Percentiles rank a stretch among this genome's conserved stretches.
These are phyloP conservation scores for Parauchenoglanis ngamensis DNA, from an alignment of 2,797 vertebrate species.

Conservation along the genomic window DNA sequence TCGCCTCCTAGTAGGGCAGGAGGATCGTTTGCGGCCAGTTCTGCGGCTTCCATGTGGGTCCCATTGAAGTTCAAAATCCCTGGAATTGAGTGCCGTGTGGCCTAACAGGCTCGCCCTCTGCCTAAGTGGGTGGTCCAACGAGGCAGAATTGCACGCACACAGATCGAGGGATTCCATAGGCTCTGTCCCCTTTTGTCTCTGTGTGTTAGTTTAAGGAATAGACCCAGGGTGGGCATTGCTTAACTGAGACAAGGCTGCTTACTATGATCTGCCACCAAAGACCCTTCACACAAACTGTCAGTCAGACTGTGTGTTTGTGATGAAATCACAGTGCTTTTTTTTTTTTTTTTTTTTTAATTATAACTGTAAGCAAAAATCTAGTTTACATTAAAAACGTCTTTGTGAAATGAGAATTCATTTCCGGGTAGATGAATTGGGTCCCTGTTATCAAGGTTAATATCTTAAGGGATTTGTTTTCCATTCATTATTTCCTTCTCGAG, in stretches of 20 bases:
- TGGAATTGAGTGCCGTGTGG: slow-evolving; percentile 62
- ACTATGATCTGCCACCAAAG: slow-evolving; percentile 55
- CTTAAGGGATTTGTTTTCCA: neutral
- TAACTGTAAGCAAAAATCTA: neutral
- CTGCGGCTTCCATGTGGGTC: slow-evolving; percentile 64
- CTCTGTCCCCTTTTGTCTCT: slow-evolving; percentile 59
- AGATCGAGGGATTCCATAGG: slow-evolving; percentile 63
- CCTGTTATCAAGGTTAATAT: neutral
- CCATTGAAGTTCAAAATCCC: slow-evolving; percentile 67
- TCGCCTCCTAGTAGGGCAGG: slow-evolving; percentile 54
- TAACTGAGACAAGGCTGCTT: slow-evolving; percentile 54
- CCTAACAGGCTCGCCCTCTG: slow-evolving; percentile 58
- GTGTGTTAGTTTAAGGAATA: slow-evolving; percentile 66
- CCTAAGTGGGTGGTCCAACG: slow-evolving; percentile 75
- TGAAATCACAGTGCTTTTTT: neutral
- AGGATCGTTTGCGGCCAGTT: slow-evolving; percentile 50
- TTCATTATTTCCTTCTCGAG: neutral
- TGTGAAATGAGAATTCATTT: neutral
- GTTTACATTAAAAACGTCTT: neutral
- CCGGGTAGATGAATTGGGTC: neutral
- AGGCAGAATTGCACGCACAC: slow-evolving; percentile 50
- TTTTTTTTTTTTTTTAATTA: slow-evolving; percentile 1
- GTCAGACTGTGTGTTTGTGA: slow-evolving; percentile 1
- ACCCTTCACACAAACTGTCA: slow-evolving; percentile 39
- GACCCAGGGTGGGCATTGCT: slow-evolving; percentile 62